phyloP scores from a whole-genome alignment of 2,113 vertebrate genomes.

The Galbula dea region DNA sequence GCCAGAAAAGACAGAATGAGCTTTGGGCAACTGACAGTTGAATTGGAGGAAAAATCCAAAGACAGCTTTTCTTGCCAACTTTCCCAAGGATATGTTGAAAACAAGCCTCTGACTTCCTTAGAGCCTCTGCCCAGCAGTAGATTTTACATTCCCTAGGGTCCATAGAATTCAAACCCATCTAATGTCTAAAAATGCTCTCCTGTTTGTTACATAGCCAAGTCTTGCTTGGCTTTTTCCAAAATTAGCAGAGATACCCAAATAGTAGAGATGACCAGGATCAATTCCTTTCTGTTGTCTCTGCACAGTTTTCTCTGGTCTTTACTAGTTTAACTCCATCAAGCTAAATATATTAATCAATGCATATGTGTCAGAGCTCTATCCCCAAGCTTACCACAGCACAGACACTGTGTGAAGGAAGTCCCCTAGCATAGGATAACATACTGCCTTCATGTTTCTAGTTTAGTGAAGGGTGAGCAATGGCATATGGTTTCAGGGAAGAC shows the following conservation, averaged over 20 bases:
- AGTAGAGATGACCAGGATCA: neutral
- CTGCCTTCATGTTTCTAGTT: slow-evolving; percentile 7
- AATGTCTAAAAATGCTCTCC: neutral
- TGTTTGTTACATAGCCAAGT: neutral
- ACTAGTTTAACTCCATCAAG: neutral
- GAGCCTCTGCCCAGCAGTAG: neutral
- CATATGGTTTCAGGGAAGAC: slow-evolving; percentile 41
- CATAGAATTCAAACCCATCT: neutral
- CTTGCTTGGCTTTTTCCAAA: neutral
- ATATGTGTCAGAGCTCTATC: slow-evolving; percentile 9
- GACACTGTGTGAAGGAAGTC: neutral
- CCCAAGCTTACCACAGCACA: neutral
- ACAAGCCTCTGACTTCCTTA: neutral
- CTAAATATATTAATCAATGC: neutral
- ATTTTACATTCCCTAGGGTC: neutral
- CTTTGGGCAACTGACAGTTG: neutral
- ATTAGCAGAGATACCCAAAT: neutral
- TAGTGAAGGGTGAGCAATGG: slow-evolving; percentile 4
- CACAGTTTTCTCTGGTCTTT: neutral
- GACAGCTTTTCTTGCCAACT: neutral
- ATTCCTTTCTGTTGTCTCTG: neutral
- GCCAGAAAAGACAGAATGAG: neutral
- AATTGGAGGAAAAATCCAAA: neutral
- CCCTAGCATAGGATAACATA: neutral
- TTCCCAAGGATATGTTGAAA: neutral